A percentile compares a stretch with the other conserved stretches of the same genome.
phyloP scores from a whole-genome alignment of 1,140 invertebrate genomes.

The Caenorhabditis elegans region WBcel235 BX284604.4:864001-864500 shows the following conservation, averaged over 20 bases:
- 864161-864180: constrained; percentile 61
- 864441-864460: too few relatives aligned
- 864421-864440: too few relatives aligned
- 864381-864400: too few relatives aligned
- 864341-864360: too few relatives aligned
- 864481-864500: background rate
- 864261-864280: constrained; percentile 59
- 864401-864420: too few relatives aligned
- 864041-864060: constrained; percentile 23
- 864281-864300: too few relatives aligned
- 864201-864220: constrained; percentile 62
- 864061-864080: background rate
- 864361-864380: too few relatives aligned
- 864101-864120: constrained; percentile 41
- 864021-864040: constrained; percentile 42
- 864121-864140: constrained; percentile 31
- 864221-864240: constrained; percentile 65
- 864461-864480: background rate
- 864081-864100: constrained; percentile 38
- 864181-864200: constrained; percentile 59
- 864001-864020: too few relatives aligned
- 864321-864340: too few relatives aligned
- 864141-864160: constrained; percentile 54
- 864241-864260: constrained; percentile 64
- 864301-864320: too few relatives aligned